These are phyloP conservation scores for Brenthis daphne DNA, from an alignment of 2,888 invertebrate species.

Conservation along the genomic window DNA sequence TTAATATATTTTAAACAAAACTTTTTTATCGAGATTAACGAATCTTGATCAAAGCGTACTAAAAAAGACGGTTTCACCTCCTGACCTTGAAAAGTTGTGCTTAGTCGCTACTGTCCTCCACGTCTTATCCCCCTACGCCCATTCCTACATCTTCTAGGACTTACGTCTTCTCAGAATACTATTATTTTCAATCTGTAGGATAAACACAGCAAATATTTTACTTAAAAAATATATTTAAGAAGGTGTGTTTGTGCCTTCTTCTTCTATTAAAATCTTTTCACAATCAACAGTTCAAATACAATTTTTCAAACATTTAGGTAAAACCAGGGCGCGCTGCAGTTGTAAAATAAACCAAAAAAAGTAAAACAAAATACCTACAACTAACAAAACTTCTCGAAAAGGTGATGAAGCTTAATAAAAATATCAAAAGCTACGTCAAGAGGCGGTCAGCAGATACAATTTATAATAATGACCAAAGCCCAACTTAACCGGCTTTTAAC, in stretches of 20 bases:
- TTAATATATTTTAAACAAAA: slow-evolving; percentile 1
- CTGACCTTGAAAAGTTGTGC: slow-evolving; percentile 71
- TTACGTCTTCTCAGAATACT: slow-evolving; percentile 30
- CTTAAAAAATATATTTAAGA: slow-evolving; percentile 6
- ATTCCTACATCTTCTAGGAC: slow-evolving; percentile 35
- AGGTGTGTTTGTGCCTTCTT: background rate
- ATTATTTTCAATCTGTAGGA: background rate
- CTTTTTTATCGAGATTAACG: slow-evolving; percentile 13
- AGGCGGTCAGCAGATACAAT: slow-evolving; percentile 10
- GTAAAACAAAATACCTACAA: slow-evolving; percentile 3
- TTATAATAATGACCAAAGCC: slow-evolving; percentile 16
- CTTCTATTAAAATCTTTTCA: no score
- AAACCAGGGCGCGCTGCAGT: no score
- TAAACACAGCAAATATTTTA: slow-evolving; percentile 7
- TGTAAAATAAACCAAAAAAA: background rate
- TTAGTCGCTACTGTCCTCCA: slow-evolving; percentile 46
- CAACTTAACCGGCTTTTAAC: slow-evolving; percentile 15
- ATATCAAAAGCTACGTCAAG: slow-evolving; percentile 8
- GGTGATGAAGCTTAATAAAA: slow-evolving; percentile 15
- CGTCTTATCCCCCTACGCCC: slow-evolving; percentile 25
- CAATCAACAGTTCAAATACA: no score
- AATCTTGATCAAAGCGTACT: slow-evolving; percentile 25
- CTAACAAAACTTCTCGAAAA: slow-evolving; percentile 7
- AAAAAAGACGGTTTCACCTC: slow-evolving; percentile 42
- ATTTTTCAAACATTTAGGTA: no score